Base-by-base conservation (phyloP, 1,140 invertebrate species). In the Aphis gossypii region DNA sequence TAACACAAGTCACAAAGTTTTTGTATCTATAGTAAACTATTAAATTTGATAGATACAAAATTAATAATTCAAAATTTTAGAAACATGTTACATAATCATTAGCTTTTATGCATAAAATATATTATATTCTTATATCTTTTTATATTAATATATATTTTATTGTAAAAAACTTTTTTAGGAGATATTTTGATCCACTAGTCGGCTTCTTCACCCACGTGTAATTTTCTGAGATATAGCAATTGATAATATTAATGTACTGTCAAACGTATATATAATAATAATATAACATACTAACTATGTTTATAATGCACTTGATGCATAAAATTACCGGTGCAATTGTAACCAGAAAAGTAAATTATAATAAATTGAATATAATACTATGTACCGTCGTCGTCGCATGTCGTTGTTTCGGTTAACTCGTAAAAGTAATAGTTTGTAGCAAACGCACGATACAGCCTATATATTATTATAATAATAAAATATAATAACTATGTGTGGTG, bases 391-490 rank as follows among this genome's bases (percentile, higher is more conserved):
- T 60, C 56, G 60, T 76, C 60, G 60, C 60, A 76, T 76, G 60
- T 76, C 60, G 60, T 76, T 76, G n/a, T 76, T 76, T 76, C 60
- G 60, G 60, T 76, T 76, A n/a, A n/a, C 60, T 76, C 60, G 60
- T 76, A 76, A 76, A 76, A 76, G 60, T 76, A 76, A 76, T 76
- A 76, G 60, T 76, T 76, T 76, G 60, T n/a, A 76, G 60, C 60
- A 35, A 76, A 76, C 60, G 14, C 60, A 76, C 30, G 60, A 76
- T 76, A 76, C 60, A 76, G 60, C n/a, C 60, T 76, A 76, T 76
- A 76, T 76, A 76, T 76, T 76, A 76, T 76, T 76, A 76, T 76
- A 76, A 76, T 76, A 76, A 76, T 76, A 76, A 76, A 76, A 76
- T 76, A 76, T 76, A 76, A 76, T 76, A 76, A 76, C 60, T 76